These are phyloP conservation scores for Clusia tigrina DNA, from an alignment of 2,888 invertebrate species.

Conservation along the genomic window DNA sequence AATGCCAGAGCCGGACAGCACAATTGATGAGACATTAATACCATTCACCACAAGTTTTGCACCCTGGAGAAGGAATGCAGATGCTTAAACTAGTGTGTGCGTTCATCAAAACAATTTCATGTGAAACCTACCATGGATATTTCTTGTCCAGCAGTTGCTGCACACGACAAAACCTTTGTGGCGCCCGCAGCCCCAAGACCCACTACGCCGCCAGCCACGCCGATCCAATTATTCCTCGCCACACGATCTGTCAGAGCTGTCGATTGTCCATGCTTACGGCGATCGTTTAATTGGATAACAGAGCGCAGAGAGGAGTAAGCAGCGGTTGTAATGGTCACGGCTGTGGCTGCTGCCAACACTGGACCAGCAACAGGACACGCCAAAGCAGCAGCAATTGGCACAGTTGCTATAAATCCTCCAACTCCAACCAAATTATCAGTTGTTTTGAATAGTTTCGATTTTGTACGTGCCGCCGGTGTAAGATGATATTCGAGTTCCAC, in stretches of 20 bases:
- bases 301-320: constrained; percentile 48
- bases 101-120: not conserved
- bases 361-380: constrained; percentile 43
- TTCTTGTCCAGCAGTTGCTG: constrained; percentile 35
- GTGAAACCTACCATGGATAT: constrained; percentile 32
- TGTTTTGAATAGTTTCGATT: constrained; percentile 33
- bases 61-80: constrained; percentile 14
- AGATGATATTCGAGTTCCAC: constrained; percentile 43
- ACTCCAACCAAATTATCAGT: constrained; percentile 46
- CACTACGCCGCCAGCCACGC: constrained; percentile 48
- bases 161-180: constrained; percentile 34
- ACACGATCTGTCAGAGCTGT: constrained; percentile 42
- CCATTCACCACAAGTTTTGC: constrained; percentile 44
- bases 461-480: constrained; percentile 44
- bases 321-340: constrained; percentile 41
- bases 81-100: not conserved
- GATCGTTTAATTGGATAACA: constrained; percentile 39
- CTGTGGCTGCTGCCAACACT: constrained; percentile 40
- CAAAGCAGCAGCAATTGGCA: constrained; percentile 41
- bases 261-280: constrained; percentile 48
- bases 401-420: constrained; percentile 44
- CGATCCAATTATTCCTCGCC: constrained; percentile 52
- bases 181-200: constrained; percentile 47
- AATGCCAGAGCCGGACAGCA: constrained; percentile 50
- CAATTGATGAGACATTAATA: constrained; percentile 48